Conservation (phyloP, 2,888 invertebrate species). For the Sarcophaga subvicina region DNA sequence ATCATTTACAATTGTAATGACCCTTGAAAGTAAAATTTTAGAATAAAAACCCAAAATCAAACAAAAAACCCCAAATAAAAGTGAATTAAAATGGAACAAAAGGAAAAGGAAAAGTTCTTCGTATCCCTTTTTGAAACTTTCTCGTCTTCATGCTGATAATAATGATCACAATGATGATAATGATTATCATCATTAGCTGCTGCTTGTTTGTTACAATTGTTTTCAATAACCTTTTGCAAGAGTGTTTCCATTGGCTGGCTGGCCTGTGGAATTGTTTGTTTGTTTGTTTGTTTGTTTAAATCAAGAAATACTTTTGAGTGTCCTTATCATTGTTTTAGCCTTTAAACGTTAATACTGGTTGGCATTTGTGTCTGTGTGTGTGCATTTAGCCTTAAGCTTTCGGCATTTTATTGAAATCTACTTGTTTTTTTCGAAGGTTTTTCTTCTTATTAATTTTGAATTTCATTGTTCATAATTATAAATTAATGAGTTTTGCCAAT, state of each 20-base stretch:
- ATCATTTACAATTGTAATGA: constrained; percentile 35
- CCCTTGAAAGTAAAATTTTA: constrained; percentile 18
- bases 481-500: constrained; percentile 15
- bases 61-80: neutral
- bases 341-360: neutral
- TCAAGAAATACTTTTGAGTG: neutral
- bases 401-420: neutral
- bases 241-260: neutral
- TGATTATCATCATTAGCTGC: neutral
- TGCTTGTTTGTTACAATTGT: constrained; percentile 18
- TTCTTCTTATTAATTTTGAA: constrained; percentile 8
- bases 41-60: neutral
- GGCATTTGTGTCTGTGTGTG: neutral
- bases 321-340: constrained; percentile 9
- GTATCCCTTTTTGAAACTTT: neutral
- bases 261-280: neutral
- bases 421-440: neutral
- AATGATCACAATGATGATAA: neutral
- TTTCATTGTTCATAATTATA: constrained; percentile 24
- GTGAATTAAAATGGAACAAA: neutral
- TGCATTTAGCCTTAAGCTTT: neutral
- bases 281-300: neutral
- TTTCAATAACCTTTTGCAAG: neutral
- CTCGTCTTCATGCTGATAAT: neutral
- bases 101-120: neutral